phyloP scores from a whole-genome alignment of 2,888 invertebrate species.

The Troides helena region DNA sequence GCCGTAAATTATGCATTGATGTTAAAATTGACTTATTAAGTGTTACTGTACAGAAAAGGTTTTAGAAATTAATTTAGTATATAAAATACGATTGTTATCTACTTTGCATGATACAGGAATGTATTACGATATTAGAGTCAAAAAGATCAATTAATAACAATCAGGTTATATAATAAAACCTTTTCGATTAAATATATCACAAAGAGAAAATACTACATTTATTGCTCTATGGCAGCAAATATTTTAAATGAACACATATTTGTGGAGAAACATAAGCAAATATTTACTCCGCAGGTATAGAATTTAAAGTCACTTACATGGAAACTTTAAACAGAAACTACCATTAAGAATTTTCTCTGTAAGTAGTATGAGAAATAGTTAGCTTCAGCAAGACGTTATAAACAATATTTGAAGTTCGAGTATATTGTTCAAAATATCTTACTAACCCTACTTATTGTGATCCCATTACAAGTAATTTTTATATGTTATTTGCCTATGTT shows the following conservation, averaged over 20 bases:
- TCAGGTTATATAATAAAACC: not conserved
- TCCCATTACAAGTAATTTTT: not conserved
- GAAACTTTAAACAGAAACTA: slow-evolving; percentile 14
- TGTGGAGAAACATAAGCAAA: slow-evolving; percentile 17
- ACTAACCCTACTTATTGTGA: not conserved
- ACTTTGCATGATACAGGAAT: too few species aligned
- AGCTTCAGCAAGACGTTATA: not conserved
- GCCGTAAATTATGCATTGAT: too few species aligned
- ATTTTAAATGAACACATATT: slow-evolving; percentile 1
- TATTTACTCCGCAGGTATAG: slow-evolving; percentile 9
- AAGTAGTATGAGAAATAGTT: not conserved
- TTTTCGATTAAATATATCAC: not conserved
- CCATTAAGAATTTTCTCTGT: slow-evolving; percentile 20
- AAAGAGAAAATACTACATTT: not conserved
- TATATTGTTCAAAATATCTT: not conserved
- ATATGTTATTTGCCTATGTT: not conserved
- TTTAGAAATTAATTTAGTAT: too few species aligned
- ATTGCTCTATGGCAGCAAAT: not conserved
- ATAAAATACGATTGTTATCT: too few species aligned
- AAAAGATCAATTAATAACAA: not conserved
- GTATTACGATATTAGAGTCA: too few species aligned
- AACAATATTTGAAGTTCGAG: not conserved
- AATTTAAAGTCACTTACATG: slow-evolving; percentile 13
- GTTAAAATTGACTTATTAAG: too few species aligned
- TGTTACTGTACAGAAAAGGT: too few species aligned